A percentile compares a stretch with the other conserved stretches of the same genome.
These are phyloP conservation scores for Eutrigla gurnardus DNA, from an alignment of 2,797 vertebrate genomes.

Conservation along the genomic window DNA sequence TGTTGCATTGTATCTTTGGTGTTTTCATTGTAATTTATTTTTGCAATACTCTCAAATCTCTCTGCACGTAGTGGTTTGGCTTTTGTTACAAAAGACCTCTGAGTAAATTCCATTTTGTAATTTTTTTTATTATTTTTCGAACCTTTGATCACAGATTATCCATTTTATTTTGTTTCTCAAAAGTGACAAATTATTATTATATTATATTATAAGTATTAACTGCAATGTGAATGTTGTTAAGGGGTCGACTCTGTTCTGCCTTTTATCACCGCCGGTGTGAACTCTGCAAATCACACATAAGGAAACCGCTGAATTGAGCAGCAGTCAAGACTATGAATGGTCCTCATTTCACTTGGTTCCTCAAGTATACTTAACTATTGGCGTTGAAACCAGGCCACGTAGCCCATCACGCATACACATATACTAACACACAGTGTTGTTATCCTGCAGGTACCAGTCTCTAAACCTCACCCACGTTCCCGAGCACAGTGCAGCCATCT, in stretches of 20 bases:
- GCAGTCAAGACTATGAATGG: constrained; percentile 8
- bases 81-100: constrained; percentile 14
- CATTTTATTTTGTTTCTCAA: constrained; percentile 2
- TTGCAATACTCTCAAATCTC: constrained; percentile 17
- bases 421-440: constrained; percentile 5
- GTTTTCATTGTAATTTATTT: constrained; percentile 31
- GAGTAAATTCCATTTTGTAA: constrained; percentile 2
- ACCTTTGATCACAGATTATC: not conserved
- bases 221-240: not conserved
- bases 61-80: constrained; percentile 15
- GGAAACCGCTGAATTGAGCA: constrained; percentile 1
- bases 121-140: constrained; percentile 2
- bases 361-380: constrained; percentile 5
- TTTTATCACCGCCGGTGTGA: constrained; percentile 5
- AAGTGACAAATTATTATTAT: constrained; percentile 1
- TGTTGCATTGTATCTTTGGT: constrained; percentile 2
- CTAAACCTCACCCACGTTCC: constrained; percentile 97
- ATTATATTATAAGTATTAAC: not conserved
- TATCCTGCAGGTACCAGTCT: constrained; percentile 93
- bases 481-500: constrained; percentile 98
- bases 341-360: not conserved
- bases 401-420: not conserved
- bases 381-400: not conserved
- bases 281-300: constrained; percentile 2
- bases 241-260: not conserved